Evolutionary conservation across 2,888 invertebrate species (phyloP).

Genomic region (Cotesia congregata): DNA sequence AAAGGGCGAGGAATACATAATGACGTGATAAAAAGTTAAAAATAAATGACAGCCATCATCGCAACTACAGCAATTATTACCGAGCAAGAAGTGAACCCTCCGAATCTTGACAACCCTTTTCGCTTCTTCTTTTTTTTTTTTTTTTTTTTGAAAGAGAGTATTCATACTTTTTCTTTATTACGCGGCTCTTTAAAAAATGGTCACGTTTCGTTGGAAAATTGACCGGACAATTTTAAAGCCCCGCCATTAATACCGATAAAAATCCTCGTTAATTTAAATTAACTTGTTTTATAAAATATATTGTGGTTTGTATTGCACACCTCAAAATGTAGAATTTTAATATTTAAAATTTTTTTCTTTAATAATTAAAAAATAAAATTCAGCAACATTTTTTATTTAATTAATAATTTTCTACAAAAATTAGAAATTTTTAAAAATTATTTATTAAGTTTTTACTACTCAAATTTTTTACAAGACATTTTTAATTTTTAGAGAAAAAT

Average conservation of each 20-base stretch:
- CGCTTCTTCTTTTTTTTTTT: constrained; percentile 50
- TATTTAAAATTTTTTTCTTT: not conserved
- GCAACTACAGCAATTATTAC: not conserved
- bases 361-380: too few species aligned
- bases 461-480: not conserved
- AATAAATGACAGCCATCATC: constrained; percentile 21
- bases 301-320: not conserved
- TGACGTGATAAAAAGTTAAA: constrained; percentile 15
- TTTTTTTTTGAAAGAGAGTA: constrained; percentile 28
- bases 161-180: not conserved
- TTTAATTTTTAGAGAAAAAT: too few species aligned
- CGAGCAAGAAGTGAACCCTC: constrained; percentile 14
- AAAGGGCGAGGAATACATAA: constrained; percentile 5
- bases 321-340: not conserved
- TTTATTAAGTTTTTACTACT: not conserved
- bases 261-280: constrained; percentile 70
- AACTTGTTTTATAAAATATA: constrained; percentile 43
- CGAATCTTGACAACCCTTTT: constrained; percentile 22
- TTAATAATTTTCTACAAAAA: not conserved
- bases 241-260: constrained; percentile 67
- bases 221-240: constrained; percentile 70
- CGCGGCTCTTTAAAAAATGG: constrained; percentile 65
- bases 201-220: constrained; percentile 68
- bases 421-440: too few species aligned
- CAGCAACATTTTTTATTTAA: not conserved